These are phyloP conservation scores for Spisula subtruncata DNA, from an alignment of 2,888 invertebrate genomes.

Conservation along the genomic window DNA sequence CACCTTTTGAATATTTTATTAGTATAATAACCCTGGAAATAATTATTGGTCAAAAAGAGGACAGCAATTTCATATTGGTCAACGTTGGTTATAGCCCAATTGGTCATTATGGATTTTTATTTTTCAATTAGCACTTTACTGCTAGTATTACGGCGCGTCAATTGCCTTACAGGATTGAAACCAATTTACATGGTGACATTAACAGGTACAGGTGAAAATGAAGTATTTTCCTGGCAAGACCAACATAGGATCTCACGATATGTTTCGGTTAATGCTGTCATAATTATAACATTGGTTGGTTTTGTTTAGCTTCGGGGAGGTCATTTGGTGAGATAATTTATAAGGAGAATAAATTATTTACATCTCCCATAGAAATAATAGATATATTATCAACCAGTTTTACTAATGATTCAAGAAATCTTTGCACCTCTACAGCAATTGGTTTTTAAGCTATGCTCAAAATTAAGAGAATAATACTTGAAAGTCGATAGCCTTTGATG, in stretches of 20 bases:
- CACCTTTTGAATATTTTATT: constrained; percentile 59
- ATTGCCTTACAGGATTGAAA: constrained; percentile 53
- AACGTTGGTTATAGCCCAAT: constrained; percentile 40
- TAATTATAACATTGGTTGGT: background rate
- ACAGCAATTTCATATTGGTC: constrained; percentile 34
- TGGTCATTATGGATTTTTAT: constrained; percentile 57
- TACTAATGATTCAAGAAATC: background rate
- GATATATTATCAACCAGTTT: background rate
- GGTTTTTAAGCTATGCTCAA: constrained; percentile 42
- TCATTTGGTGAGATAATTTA: constrained; percentile 23
- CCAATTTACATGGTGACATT: constrained; percentile 32
- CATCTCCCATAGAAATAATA: background rate
- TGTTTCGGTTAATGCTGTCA: background rate
- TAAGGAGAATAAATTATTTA: constrained; percentile 25
- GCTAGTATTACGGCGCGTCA: constrained; percentile 16
- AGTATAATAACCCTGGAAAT: constrained; percentile 54
- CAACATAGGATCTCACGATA: background rate
- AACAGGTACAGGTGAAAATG: constrained; percentile 40
- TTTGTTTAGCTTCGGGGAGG: constrained; percentile 3
- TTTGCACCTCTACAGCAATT: constrained; percentile 31
- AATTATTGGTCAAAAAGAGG: constrained; percentile 42
- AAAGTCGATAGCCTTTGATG: constrained; percentile 31
- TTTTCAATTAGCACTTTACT: constrained; percentile 58
- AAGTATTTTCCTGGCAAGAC: constrained; percentile 15
- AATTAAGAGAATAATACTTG: constrained; percentile 19